A percentile compares a stretch with the other conserved stretches of the same genome.
These are phyloP conservation scores for Sipha maydis DNA, from an alignment of 2,888 invertebrate genomes.

Conservation along the genomic window DNA sequence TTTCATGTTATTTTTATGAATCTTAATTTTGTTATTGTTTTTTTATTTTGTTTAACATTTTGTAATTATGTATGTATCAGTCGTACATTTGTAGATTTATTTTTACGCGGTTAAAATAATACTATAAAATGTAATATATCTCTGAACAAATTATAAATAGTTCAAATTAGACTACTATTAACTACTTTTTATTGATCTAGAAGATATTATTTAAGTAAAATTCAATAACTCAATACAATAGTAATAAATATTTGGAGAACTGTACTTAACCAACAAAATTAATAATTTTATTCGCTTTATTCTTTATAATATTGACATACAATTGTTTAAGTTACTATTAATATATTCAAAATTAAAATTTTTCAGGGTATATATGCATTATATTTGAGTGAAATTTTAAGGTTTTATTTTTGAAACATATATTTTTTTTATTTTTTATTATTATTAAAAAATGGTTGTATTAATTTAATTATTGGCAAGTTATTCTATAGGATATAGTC, in stretches of 20 bases:
- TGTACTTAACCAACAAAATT: neutral
- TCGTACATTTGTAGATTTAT: neutral
- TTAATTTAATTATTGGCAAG: conserved; percentile 15
- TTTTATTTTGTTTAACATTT: neutral
- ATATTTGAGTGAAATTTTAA: conserved; percentile 32
- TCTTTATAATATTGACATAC: neutral
- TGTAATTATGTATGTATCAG: neutral
- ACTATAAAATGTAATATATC: conserved; percentile 30
- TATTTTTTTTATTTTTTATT: conserved; percentile 1
- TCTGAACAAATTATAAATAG: conserved; percentile 19
- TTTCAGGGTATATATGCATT: conserved; percentile 52
- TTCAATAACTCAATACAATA: neutral
- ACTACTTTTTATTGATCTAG: neutral
- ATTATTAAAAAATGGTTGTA: neutral
- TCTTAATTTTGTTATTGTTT: conserved; percentile 18
- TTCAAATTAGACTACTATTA: neutral
- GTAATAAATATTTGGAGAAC: neutral
- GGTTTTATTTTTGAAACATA: conserved; percentile 27
- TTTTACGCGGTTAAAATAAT: conserved; percentile 21
- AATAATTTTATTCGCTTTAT: neutral
- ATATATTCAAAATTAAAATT: conserved; percentile 10
- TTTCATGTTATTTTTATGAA: conserved; percentile 23
- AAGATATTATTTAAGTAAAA: neutral
- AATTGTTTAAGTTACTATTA: neutral
- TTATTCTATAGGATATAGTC: conserved; percentile 22